phyloP scores from a whole-genome alignment of 2,113 vertebrate genomes.

The Holacanthus passer region DNA sequence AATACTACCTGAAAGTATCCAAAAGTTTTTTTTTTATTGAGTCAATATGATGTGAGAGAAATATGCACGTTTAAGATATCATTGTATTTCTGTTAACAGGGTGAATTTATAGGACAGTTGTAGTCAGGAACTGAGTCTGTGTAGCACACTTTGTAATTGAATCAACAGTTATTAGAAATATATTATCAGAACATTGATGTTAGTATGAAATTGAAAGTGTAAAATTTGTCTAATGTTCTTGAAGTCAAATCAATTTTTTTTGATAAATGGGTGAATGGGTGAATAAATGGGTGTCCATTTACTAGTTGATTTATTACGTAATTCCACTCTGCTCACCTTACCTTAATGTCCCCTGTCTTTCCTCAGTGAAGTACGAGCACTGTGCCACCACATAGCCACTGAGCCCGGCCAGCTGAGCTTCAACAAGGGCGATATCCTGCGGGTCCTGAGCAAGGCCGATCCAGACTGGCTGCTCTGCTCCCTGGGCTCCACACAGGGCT shows the following conservation, averaged over 20 bases:
- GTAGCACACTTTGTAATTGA: too few relatives aligned
- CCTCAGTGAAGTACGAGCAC: conserved; percentile 89
- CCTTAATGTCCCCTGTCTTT: conserved; percentile 18
- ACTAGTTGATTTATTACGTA: not conserved
- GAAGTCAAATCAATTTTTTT: too few relatives aligned
- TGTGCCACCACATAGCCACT: conserved; percentile 93
- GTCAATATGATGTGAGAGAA: too few relatives aligned
- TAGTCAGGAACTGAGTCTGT: too few relatives aligned
- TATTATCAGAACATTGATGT: too few relatives aligned
- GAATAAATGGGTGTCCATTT: too few relatives aligned
- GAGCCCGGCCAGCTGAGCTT: conserved; percentile 94
- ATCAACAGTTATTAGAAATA: too few relatives aligned
- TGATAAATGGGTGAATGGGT: not conserved
- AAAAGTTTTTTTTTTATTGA: too few relatives aligned
- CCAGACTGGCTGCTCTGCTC: conserved; percentile 93
- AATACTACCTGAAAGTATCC: not conserved
- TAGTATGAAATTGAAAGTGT: too few relatives aligned
- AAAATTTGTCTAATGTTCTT: not conserved
- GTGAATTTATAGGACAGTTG: too few relatives aligned
- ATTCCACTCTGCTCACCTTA: not conserved
- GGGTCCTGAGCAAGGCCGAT: conserved; percentile 87
- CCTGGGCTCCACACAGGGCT: conserved; percentile 83
- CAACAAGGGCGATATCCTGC: conserved; percentile 90
- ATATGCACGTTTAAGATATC: too few relatives aligned
- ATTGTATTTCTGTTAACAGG: too few relatives aligned